Evolutionary conservation across 2,797 vertebrate genomes (phyloP), one percentile per base, ranked within the genome.

Genomic region (Poecilia gillii): DNA sequence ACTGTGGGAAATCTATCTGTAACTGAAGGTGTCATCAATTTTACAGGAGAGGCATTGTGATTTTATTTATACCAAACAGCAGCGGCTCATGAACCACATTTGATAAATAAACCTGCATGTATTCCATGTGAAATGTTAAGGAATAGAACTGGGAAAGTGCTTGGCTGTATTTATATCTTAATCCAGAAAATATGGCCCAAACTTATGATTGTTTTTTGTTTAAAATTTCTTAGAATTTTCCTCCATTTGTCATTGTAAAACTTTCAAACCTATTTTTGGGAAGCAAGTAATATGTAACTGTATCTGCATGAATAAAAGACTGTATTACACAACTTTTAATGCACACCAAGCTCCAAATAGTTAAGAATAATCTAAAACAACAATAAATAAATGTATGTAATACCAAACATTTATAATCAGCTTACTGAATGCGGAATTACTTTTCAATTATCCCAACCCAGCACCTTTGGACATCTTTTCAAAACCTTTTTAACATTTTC

Each of bases 401-500:
- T 45, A 39, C 28, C 31, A 51, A 57, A 77, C 39, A 57, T 72
- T 31, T 31, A 33, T 31, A 25, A 28, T 68, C 66, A 59, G 41
- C n/a, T 77, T 31, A 33, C 41, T 4, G 6, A 33, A n/a, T 72
- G 28, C 13, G 25, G 7, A 51, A 55, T 55, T 25, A 46, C 14
- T 36, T 64, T 64, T 78, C 45, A 78, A 31, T 36, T 33, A 47
- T 57, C 51, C 14, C 53, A 64, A 74, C 20, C n/a, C 25, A 74
- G 2, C n/a, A 53, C 39, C 72, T 45, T 5, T 57, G 36, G n/a
- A 55, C 7, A 51, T 46, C 20, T 83, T 77, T 51, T 33, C 12
- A 64, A 20, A 70, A 18, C 1, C 0, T 28, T 39, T 59, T 75
- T 45, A 20, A 28, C 7, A 9, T 71, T 41, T 2, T 76, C 1